Evolutionary conservation across 2,113 vertebrate species (phyloP), one percentile per base, ranked within the genome.

Genomic region (Brachyistius frenatus): DNA sequence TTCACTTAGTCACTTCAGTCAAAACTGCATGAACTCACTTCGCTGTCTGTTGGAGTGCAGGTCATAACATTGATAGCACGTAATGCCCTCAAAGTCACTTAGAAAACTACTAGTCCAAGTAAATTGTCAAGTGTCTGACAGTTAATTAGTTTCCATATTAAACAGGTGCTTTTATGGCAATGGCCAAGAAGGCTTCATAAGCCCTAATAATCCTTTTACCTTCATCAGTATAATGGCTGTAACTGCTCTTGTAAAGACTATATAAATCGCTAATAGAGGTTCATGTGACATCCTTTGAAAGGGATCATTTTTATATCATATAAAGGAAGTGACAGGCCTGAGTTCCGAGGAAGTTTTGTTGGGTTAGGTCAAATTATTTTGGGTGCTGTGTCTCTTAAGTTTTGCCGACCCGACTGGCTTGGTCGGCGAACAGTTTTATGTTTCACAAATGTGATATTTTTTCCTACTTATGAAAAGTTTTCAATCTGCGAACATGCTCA

Each of bases 91-190:
- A 68, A 73, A 77, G 68, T 75, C 72, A 63, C 46, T 39, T 54
- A 64, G 60, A 54, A 64, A 81, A 66, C n/a, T 57, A 65, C 60
- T 73, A 61, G 32, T 80, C 52, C 55, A 54, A 53, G 37, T 65
- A 36, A 86, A 76, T 41, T 78, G 69, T 75, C 33, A 76, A 76
- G 32, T 54, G 49, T 84, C 41, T 77, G 66, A 75, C 44, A 76
- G 36, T 71, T 73, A 64, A 79, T 78, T 49, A 47, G 49, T 76
- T 79, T 78, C 39, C 16, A 47, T 75, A 79, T 84, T 63, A 84
- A 84, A 74, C 15, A 62, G 50, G 61, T 11, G 36, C 57, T 53
- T 56, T 79, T 66, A 66, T 49, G 44, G 57, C 57, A 53, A 74
- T 56, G 53, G 46, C 23, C 35, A 39, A n/a, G 58, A 66, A 66